Percentiles rank a stretch among this genome's conserved stretches.
These are phyloP conservation scores for Lontra canadensis DNA, from an alignment of 2,113 vertebrate species.

Conservation along the genomic window DNA sequence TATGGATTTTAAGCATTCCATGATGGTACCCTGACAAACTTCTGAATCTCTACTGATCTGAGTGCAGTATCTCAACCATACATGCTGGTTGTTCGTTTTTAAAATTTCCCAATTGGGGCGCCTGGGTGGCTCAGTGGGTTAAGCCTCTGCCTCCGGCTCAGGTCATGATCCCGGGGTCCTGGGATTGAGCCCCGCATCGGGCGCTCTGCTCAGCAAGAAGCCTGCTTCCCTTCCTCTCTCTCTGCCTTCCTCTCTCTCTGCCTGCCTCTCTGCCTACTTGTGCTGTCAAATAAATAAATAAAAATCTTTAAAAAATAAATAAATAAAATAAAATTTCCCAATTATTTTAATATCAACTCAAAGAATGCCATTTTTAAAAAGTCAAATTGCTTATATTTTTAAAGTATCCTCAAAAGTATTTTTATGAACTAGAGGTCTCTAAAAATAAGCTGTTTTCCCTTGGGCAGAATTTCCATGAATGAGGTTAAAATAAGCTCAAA, in stretches of 20 bases:
- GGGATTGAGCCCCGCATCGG: too few relatives aligned
- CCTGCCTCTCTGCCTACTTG: too few relatives aligned
- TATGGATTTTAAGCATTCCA: not conserved
- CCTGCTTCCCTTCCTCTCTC: too few relatives aligned
- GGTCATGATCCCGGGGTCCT: too few relatives aligned
- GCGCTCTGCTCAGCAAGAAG: too few relatives aligned
- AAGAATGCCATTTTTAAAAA: not conserved
- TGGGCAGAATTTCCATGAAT: not conserved
- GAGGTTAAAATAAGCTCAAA: slow-evolving; percentile 33
- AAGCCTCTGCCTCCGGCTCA: too few relatives aligned
- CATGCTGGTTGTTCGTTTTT: not conserved
- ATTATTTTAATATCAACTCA: not conserved
- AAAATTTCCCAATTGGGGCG: not conserved
- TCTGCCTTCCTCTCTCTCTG: too few relatives aligned
- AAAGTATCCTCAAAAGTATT: not conserved
- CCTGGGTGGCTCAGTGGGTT: too few relatives aligned
- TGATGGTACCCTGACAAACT: not conserved
- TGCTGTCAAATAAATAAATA: too few relatives aligned
- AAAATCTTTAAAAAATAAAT: too few relatives aligned
- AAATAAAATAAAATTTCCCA: not conserved
- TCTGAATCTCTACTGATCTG: not conserved
- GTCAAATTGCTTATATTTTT: not conserved
- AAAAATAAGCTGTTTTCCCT: slow-evolving; percentile 48
- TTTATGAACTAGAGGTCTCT: not conserved
- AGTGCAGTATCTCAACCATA: not conserved